Evolutionary conservation across 2,888 invertebrate species (phyloP).

Genomic region (Panopea generosa): DNA sequence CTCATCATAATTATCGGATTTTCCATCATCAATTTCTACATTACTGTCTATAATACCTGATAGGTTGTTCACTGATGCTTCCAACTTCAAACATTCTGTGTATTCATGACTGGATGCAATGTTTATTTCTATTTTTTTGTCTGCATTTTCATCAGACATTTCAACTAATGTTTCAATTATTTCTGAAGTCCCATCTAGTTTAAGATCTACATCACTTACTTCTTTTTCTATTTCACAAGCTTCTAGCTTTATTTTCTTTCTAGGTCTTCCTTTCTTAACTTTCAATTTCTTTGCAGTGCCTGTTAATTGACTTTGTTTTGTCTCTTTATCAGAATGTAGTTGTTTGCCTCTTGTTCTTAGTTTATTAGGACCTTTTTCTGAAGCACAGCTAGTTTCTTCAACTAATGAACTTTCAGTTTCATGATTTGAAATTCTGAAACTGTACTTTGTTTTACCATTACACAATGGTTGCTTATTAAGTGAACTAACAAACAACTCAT

Average conservation of each 20-base stretch:
- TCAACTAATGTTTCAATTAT: no score
- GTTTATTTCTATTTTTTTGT: no score
- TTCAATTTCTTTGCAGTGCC: no score
- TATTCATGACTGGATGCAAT: no score
- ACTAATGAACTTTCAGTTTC: background rate
- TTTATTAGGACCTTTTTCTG: background rate
- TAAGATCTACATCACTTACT: background rate
- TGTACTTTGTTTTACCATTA: slow-evolving; percentile 27
- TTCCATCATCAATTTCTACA: background rate
- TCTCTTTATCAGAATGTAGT: background rate
- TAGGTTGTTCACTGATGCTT: no score
- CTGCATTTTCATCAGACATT: no score
- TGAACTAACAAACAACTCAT: slow-evolving; percentile 22
- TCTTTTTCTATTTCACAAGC: background rate
- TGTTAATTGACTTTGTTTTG: no score
- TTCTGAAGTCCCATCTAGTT: background rate
- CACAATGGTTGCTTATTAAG: slow-evolving; percentile 13
- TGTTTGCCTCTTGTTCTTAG: background rate
- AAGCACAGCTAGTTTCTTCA: background rate
- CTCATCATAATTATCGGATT: background rate
- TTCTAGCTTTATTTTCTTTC: background rate
- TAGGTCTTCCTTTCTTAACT: background rate
- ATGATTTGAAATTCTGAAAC: slow-evolving; percentile 20
- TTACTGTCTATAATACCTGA: slow-evolving; percentile 10
- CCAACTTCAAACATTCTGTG: no score